Conservation (phyloP, 35 echinoderm and acorn worm species). For the Lytechinus pictus region DNA sequence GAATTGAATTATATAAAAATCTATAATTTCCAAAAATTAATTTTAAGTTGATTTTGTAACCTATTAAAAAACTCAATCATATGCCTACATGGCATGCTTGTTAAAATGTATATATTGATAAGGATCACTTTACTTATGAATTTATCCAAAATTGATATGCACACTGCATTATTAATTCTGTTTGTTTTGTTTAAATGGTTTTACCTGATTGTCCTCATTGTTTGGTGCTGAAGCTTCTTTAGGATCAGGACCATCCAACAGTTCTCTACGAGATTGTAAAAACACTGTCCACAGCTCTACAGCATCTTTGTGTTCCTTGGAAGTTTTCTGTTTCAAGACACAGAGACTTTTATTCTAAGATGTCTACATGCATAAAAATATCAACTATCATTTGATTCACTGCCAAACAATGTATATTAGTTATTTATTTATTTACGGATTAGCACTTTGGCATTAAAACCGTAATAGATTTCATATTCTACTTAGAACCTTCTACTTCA, state of each 20-base stretch:
- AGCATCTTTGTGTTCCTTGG: slow-evolving; percentile 87
- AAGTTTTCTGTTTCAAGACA: slow-evolving; percentile 64
- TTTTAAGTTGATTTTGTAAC: too few relatives aligned
- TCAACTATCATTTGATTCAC: background rate
- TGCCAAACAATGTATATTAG: background rate
- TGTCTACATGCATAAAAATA: background rate
- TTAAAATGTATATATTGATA: too few relatives aligned
- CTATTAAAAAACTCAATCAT: background rate
- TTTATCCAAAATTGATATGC: background rate
- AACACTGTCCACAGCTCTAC: slow-evolving; percentile 82
- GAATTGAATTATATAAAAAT: too few relatives aligned
- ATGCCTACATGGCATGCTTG: background rate
- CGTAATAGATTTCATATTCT: too few relatives aligned
- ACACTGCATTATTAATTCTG: background rate
- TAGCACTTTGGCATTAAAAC: too few relatives aligned
- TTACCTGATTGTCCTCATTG: slow-evolving; percentile 28
- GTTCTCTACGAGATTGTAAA: slow-evolving; percentile 54
- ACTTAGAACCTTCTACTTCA: too few relatives aligned
- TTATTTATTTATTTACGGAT: background rate
- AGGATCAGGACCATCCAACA: slow-evolving; percentile 28
- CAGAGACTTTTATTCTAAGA: background rate
- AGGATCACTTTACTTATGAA: too few relatives aligned
- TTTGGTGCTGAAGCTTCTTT: background rate
- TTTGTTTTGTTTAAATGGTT: background rate
- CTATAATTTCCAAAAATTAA: too few relatives aligned